Evolutionary conservation across 2,113 vertebrate species (phyloP), one percentile per base, ranked within the genome.

Genomic region (Gobius niger): DNA sequence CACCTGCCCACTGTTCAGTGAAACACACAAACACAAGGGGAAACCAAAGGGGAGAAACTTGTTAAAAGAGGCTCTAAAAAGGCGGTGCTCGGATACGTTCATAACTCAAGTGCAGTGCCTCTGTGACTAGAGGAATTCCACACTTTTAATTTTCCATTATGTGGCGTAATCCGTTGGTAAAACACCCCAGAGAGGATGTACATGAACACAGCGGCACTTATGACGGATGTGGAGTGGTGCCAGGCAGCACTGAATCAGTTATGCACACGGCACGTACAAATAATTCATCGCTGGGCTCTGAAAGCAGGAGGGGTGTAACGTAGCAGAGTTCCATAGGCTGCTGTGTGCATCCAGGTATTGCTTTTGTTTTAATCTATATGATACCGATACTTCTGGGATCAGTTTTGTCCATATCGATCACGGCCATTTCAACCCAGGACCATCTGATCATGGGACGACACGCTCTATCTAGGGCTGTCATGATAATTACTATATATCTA

Each of bases 201-300:
- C 75, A 64, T 71, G 74, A 78, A 74, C 66, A 67, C 47, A 83
- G 63, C n/a, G 50, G 77, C 9, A 60, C 69, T 68, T 80, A 70
- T 76, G 61, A 83, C 67, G 74, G 65, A 72, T 64, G 41, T 83
- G 85, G 85, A 88, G 51, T 12, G 2, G 63, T 78, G 72, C 86
- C 74, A 75, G 63, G 75, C 79, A 79, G 79, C 78, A 77, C 77
- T 68, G 66, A 83, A 84, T 89, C 83, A 72, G 75, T 83, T 73
- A 84, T 88, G 85, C 85, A 86, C 67, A 81, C 81, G 80, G 82
- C 82, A 77, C 74, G 71, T 57, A 75, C 78, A 87, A 89, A 90
- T 89, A 82, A 89, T 90, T 90, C 73, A 88, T 86, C 19, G 76
- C 70, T 42, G 61, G 47, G 68, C 82, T 73, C 77, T 83, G 71